phyloP scores from a whole-genome alignment of 1,140 invertebrate genomes.

The Oncopeltus fasciatus region DNA sequence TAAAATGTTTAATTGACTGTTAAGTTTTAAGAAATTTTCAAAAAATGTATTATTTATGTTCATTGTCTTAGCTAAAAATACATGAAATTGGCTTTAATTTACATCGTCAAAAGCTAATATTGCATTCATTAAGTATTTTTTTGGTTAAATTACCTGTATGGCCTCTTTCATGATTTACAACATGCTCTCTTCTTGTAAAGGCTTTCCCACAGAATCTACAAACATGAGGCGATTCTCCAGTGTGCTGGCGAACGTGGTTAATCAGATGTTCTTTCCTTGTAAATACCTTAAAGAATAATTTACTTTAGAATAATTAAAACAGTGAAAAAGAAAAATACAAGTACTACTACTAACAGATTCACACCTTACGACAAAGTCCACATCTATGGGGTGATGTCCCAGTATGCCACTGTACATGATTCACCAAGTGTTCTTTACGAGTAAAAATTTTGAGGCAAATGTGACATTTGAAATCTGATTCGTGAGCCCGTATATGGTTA shows the following conservation, averaged over 20 bases:
- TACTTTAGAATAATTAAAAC: background rate
- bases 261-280: conserved; percentile 72
- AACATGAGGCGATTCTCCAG: conserved; percentile 46
- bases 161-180: conserved; percentile 47
- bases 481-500: conserved; percentile 56
- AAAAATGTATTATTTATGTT: too few relatives aligned
- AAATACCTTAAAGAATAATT: conserved; percentile 51
- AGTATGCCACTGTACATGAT: conserved; percentile 58
- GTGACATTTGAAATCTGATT: conserved; percentile 56
- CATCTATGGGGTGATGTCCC: conserved; percentile 70
- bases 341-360: background rate
- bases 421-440: conserved; percentile 65
- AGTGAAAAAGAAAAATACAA: background rate
- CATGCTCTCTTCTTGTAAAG: conserved; percentile 46
- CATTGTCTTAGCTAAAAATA: too few relatives aligned
- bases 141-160: conserved; percentile 69
- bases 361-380: conserved; percentile 54
- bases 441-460: conserved; percentile 74
- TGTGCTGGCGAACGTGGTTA: conserved; percentile 66
- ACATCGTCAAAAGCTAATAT: too few relatives aligned
- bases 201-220: conserved; percentile 46
- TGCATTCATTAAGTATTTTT: too few relatives aligned
- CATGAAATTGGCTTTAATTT: too few relatives aligned
- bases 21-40: too few relatives aligned
- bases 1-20: too few relatives aligned